Evolutionary conservation across 2,888 invertebrate genomes (phyloP), one percentile per base, ranked within the genome.

Genomic region (Ormyrus rosae): DNA sequence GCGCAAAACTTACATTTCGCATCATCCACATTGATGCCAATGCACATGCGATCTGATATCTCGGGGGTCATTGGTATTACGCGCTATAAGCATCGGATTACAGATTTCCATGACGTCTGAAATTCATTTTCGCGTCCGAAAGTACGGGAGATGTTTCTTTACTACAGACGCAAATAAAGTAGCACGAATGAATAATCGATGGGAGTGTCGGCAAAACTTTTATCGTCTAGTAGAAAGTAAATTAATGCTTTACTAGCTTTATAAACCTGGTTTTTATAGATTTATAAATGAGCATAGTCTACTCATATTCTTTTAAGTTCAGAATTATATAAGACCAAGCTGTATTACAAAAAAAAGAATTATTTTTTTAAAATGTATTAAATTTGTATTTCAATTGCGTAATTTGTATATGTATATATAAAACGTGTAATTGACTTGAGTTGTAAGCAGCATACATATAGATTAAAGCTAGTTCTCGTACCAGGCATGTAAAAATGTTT

Each of bases 61-160:
- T 46, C 6, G 51, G 5, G 13, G 46, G 46, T 19, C 19, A 19
- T 19, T 19, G 19, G 19, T 19, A 19, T 19, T 19, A 19, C 19
- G 19, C 19, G 19, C 19, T 19, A 19, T 19, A 19, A 19, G 13
- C 61, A 51, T 63, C 63, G 45, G 11, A 60, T 53, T 46, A 60
- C 45, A 53, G 50, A 6, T 61, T 75, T 68, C 70, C 65, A 51
- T 72, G 71, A 78, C 78, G 60, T 67, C 58, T 58, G 19, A 77
- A 50, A 51, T 64, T 53, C n/a, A 56, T 77, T 69, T 70, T 19
- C 19, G 19, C 19, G 19, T 19, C 19, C 19, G 19, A 19, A 19
- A 19, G 19, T 19, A 19, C 19, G 19, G 2, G 19, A 19, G 19
- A 19, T 19, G 19, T 19, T 19, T 1, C 19, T 19, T 19, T 19